Evolutionary conservation across 2,113 vertebrate genomes (phyloP), one percentile per base, ranked within the genome.

Genomic region (Prietella phreatophila): DNA sequence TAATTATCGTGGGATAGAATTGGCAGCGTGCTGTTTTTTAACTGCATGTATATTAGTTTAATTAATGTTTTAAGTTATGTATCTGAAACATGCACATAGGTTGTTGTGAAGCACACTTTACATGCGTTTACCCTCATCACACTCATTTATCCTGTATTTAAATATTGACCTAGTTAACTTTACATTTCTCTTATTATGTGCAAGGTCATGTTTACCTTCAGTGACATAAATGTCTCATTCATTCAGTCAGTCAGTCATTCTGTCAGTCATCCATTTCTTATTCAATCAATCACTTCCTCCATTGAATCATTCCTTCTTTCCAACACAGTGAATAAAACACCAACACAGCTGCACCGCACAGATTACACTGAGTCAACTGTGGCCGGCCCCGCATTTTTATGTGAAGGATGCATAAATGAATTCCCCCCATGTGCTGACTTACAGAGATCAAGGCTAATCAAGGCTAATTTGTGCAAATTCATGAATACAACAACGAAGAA

Each of bases 361-460:
- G 83, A 89, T 80, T 84, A 86, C 58, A 73, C 39, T 42, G 42
- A 78, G 69, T 61, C 39, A 27, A 84, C 71, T 60, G n/a, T 20
- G n/a, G 33, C 33, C 73, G 33, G 39, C 30, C 55, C 8, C 63
- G 19, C 85, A 47, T 47, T 82, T 87, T 82, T 20, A 80, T 71
- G 82, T 42, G 82, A 82, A 65, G 80, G 78, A 89, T 87, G 67
- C 85, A 89, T 89, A 80, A 83, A 84, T 73, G 73, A 88, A 86
- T 53, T 73, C 25, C 36, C 56, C 69, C 63, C 63, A 87, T 85
- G 79, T 88, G 53, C 61, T 2, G 61, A 83, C 71, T 50, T 50
- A 63, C 30, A 5, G 69, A 88, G 87, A 90, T 88, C 89, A 88
- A 90, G 87, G 87, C 84, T 30, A 63, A 88, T 90, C 86, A 88